Base-by-base conservation (phyloP, 2,888 invertebrate genomes). In the Aleiodes testaceus region DNA sequence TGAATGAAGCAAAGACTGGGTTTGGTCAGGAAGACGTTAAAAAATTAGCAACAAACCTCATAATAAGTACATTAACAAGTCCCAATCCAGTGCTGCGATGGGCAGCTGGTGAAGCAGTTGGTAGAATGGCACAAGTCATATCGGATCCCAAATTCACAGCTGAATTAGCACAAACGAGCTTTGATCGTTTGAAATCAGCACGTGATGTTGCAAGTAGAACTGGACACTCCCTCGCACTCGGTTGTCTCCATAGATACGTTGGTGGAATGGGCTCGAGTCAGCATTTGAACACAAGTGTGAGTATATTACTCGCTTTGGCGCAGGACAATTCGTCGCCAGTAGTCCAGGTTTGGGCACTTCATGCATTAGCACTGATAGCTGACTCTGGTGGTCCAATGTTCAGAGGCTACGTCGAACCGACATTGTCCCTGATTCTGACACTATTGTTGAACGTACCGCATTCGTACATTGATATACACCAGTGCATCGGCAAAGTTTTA, bases 331-430 rank as follows among this genome's bases (percentile, higher is more conserved):
- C 96, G 0, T 95, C 97, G 30, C 95, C 97, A 0, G 94, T 97
- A 74, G 95, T 98, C n/a, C 99, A 99, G 91, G 95, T 94, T 42
- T 99, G 99, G 99, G 95, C 99, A 0, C 89, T 99, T 12, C 97
- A 99, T 89, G 98, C 99, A 0, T 89, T 99, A 22, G 95, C 97
- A 0, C 91, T 99, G 75, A 95, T 99, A 73, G 98, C 97, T 2
- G 98, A 99, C 88, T 98, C 98, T 0, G 98, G 99, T 0, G 99
- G 99, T 0, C 99, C 99, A 0, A 98, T 99, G 97, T 99, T 99
- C 89, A 92, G 98, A 20, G 93, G 96, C 26, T 99, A 97, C 88
- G 98, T 99, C 16, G 99, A 99, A 84, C 96, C 97, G 0, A 95
- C 97, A 0, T 89, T 99, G 68, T 95, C 95, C 9, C 90, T 98